Evolutionary conservation across 2,113 vertebrate genomes (phyloP).

Genomic region (Choloepus hoffmanni): DNA sequence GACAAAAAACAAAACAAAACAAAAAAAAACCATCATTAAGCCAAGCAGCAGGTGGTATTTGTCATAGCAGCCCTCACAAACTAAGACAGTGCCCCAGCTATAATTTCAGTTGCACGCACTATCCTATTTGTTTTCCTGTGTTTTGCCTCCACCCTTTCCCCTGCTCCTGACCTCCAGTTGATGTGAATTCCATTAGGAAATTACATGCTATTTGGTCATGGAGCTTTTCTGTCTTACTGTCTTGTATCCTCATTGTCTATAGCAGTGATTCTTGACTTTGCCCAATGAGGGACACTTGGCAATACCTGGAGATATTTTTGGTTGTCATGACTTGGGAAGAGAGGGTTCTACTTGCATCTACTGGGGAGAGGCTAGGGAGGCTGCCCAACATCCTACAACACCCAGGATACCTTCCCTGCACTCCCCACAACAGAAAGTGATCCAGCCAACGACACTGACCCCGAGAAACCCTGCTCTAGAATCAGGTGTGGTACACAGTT

Average conservation of each 20-base stretch:
- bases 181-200: background rate
- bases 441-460: fast-evolving
- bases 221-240: background rate
- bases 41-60: too few relatives aligned
- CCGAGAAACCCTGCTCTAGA: background rate
- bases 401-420: background rate
- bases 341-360: background rate
- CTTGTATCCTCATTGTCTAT: background rate
- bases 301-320: background rate
- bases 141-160: background rate
- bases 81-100: background rate
- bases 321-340: background rate
- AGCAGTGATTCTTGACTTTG: background rate
- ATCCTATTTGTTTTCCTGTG: background rate
- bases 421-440: background rate
- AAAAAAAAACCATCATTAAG: too few relatives aligned
- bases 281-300: background rate
- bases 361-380: background rate
- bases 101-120: background rate
- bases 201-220: too few relatives aligned
- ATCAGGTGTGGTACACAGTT: too few relatives aligned
- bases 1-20: too few relatives aligned
- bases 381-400: background rate
- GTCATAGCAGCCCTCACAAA: too few relatives aligned
- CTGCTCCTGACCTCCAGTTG: background rate